Conservation (phyloP, 2,113 vertebrate genomes). For the Platysteira castanea region DNA sequence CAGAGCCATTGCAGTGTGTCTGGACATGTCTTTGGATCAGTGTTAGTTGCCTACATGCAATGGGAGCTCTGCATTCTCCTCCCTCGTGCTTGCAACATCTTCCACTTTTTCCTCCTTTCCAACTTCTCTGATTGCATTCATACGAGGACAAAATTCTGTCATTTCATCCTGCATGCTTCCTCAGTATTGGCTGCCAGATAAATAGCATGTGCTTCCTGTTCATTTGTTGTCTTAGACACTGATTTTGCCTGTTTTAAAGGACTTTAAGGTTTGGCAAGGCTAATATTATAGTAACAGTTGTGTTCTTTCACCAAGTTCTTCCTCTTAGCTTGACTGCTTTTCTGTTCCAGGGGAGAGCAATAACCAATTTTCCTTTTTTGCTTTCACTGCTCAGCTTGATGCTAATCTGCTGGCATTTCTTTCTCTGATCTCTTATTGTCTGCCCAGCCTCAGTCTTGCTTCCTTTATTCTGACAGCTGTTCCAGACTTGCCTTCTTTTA, state of each 20-base stretch:
- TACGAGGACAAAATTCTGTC: neutral
- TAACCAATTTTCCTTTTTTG: neutral
- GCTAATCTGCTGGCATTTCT: neutral
- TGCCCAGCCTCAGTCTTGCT: neutral
- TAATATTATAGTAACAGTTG: neutral
- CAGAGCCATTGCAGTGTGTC: neutral
- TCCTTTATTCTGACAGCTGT: slow-evolving; percentile 2
- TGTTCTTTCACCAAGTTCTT: neutral
- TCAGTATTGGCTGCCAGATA: neutral
- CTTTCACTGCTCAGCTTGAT: slow-evolving; percentile 19
- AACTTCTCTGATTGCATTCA: neutral
- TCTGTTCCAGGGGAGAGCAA: neutral
- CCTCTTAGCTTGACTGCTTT: neutral
- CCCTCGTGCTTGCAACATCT: neutral
- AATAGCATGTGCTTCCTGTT: neutral
- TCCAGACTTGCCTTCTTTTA: neutral
- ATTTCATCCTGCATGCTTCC: neutral
- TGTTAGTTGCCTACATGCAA: neutral
- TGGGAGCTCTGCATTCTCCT: neutral
- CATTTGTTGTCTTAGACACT: neutral
- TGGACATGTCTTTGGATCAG: neutral
- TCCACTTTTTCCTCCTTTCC: neutral
- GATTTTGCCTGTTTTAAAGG: neutral
- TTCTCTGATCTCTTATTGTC: neutral
- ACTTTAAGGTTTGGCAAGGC: neutral